Evolutionary conservation across 2,888 invertebrate genomes (phyloP).

Genomic region (Drosophila emarginata): DNA sequence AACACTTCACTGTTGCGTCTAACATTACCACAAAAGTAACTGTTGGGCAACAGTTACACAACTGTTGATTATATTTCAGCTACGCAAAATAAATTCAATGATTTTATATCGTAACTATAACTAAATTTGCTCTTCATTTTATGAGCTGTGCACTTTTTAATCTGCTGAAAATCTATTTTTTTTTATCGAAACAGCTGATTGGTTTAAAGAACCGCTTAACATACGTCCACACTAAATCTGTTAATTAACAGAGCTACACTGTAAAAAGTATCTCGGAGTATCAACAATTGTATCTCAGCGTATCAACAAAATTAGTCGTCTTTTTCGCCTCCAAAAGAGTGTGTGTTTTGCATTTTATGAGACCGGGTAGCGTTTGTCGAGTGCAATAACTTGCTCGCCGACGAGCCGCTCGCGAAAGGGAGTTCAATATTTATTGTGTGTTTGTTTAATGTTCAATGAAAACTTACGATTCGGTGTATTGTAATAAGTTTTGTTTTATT

Average conservation of each 20-base stretch:
- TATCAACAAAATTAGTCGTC: slow-evolving; percentile 2
- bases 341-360: background rate
- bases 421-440: slow-evolving; percentile 5
- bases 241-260: background rate
- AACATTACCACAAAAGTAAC: background rate
- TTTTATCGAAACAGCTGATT: no score
- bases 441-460: slow-evolving; percentile 15
- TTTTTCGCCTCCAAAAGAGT: background rate
- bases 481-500: slow-evolving; percentile 12
- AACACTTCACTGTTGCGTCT: background rate
- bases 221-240: no score
- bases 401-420: background rate
- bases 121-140: background rate
- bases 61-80: no score
- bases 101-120: no score
- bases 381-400: no score
- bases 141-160: background rate
- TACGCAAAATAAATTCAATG: no score
- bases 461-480: background rate
- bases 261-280: background rate
- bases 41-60: background rate
- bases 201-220: no score
- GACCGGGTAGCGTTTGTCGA: background rate
- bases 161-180: background rate
- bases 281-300: background rate